These are phyloP conservation scores for Monodelphis domestica DNA, from an alignment of 2,797 vertebrate species.

Conservation along the genomic window DNA sequence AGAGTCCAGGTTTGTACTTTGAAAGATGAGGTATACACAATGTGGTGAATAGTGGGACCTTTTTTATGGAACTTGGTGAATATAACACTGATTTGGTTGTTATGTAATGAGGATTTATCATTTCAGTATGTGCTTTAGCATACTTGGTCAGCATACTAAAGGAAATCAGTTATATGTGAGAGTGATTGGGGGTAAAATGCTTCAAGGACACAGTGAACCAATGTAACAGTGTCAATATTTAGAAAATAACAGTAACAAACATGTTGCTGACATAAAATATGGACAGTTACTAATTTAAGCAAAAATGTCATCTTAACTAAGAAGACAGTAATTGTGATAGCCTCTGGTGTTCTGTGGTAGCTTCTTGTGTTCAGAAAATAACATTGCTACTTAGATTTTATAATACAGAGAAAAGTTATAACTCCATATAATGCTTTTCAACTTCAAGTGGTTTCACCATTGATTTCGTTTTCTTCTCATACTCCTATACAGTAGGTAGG, in stretches of 20 bases:
- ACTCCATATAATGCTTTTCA: slow-evolving; percentile 27
- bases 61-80: slow-evolving; percentile 33
- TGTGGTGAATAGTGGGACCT: neutral
- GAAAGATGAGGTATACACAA: slow-evolving; percentile 20
- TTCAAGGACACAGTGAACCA: slow-evolving; percentile 38
- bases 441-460: slow-evolving; percentile 32
- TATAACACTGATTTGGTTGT: neutral
- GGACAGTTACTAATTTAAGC: slow-evolving; percentile 49
- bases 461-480: neutral
- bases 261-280: slow-evolving; percentile 31
- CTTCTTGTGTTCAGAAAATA: slow-evolving; percentile 35
- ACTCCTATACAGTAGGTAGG: neutral
- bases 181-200: neutral
- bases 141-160: slow-evolving; percentile 43
- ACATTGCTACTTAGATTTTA: slow-evolving; percentile 32
- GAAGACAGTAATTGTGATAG: neutral
- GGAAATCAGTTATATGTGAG: slow-evolving; percentile 5
- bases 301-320: slow-evolving; percentile 46
- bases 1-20: slow-evolving; percentile 16
- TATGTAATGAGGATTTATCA: slow-evolving; percentile 24
- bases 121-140: slow-evolving; percentile 34
- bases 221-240: slow-evolving; percentile 39
- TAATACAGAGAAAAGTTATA: slow-evolving; percentile 10
- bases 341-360: slow-evolving; percentile 16
- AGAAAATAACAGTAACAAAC: slow-evolving; percentile 3